These are phyloP conservation scores for Genyomyrus donnyi DNA, from an alignment of 2,113 vertebrate genomes.

Conservation along the genomic window DNA sequence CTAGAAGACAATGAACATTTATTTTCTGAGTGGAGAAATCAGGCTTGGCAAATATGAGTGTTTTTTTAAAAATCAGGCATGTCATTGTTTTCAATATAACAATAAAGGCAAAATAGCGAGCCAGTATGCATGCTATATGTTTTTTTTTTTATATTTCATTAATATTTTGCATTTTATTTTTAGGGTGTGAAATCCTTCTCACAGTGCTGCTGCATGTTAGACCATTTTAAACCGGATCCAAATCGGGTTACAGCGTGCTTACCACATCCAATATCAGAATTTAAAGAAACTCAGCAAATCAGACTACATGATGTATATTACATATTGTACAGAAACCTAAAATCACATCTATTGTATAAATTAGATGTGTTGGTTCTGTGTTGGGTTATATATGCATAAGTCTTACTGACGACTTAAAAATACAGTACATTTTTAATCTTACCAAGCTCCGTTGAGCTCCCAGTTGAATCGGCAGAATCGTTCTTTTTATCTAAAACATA, in stretches of 20 bases:
- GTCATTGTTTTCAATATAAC: neutral
- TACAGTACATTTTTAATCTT: constrained; percentile 25
- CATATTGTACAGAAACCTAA: neutral
- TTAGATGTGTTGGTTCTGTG: neutral
- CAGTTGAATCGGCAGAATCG: neutral
- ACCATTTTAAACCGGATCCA: neutral
- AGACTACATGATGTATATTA: neutral
- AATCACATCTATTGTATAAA: neutral
- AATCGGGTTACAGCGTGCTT: neutral
- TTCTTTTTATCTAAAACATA: constrained; percentile 32
- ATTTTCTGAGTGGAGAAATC: constrained; percentile 27
- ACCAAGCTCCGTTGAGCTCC: constrained; percentile 29
- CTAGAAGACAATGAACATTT: constrained; percentile 52
- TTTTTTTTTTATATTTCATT: neutral
- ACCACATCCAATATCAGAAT: neutral
- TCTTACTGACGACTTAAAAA: neutral
- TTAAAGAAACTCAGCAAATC: neutral
- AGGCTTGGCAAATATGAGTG: neutral
- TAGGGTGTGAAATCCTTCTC: neutral
- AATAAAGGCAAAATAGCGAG: neutral
- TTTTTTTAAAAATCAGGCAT: neutral
- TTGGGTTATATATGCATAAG: neutral
- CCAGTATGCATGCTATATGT: neutral
- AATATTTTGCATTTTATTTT: neutral
- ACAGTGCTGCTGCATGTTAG: neutral